phyloP scores from a whole-genome alignment of 2,113 vertebrate genomes.

The Poecilia latipinna region DNA sequence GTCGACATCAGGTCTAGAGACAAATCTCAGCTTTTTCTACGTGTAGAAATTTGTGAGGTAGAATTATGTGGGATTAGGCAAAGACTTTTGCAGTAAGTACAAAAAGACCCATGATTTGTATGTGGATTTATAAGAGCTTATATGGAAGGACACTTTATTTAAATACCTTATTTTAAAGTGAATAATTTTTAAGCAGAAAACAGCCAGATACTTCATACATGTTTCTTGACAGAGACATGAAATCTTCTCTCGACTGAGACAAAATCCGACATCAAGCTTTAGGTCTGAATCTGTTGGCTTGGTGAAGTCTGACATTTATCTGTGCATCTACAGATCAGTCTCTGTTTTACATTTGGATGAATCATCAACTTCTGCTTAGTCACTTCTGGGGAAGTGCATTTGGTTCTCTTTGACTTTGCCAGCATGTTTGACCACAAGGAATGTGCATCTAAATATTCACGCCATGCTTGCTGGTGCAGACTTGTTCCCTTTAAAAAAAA shows the following conservation, averaged over 20 bases:
- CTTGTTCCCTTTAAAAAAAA: not conserved
- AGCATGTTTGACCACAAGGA: constrained; percentile 1
- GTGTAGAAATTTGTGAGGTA: not conserved
- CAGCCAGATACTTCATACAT: too few species aligned
- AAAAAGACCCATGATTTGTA: not conserved
- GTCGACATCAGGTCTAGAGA: not conserved
- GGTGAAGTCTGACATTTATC: not conserved
- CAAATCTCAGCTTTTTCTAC: not conserved
- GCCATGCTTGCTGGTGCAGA: not conserved
- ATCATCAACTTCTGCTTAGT: constrained; percentile 23
- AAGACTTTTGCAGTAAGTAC: too few species aligned
- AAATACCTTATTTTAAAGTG: not conserved
- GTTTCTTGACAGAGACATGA: not conserved
- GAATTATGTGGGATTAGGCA: too few species aligned
- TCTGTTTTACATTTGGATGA: constrained; percentile 13
- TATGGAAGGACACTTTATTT: too few species aligned
- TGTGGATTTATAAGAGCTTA: too few species aligned
- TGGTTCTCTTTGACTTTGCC: not conserved
- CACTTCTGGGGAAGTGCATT: constrained; percentile 6
- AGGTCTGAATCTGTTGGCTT: not conserved
- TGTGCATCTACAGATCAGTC: not conserved
- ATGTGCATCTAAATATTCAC: not conserved
- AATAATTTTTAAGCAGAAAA: not conserved
- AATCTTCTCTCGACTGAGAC: not conserved
- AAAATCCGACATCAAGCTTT: not conserved